A percentile compares a stretch with the other conserved stretches of the same genome.
Evolutionary conservation across 53 echinoderm and acorn worm species (phyloP).

Genomic region (Hippasteria phrygiana): DNA sequence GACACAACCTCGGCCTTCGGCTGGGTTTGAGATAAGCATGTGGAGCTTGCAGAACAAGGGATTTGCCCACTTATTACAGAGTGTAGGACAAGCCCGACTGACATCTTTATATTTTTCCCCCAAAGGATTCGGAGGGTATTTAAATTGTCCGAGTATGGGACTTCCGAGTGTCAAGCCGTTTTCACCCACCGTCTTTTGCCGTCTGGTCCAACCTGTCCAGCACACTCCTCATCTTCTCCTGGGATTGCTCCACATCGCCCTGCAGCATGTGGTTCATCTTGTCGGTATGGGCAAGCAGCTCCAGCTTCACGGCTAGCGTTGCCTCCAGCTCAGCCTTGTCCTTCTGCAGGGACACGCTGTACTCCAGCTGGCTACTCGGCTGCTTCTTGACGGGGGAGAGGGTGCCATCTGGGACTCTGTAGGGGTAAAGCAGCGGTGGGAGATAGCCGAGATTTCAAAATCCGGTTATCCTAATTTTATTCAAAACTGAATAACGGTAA

Average conservation of each 20-base stretch:
- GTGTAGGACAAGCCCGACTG: background rate
- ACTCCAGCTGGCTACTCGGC: constrained; percentile 65
- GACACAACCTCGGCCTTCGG: too few species aligned
- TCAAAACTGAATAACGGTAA: too few species aligned
- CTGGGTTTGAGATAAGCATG: too few species aligned
- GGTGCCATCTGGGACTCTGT: constrained; percentile 47
- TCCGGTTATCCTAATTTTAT: too few species aligned
- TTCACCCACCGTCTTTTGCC: constrained; percentile 65
- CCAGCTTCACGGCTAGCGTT: constrained; percentile 62
- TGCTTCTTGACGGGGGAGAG: constrained; percentile 59
- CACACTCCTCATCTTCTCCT: constrained; percentile 64
- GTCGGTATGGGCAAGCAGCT: background rate
- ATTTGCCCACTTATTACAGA: too few species aligned
- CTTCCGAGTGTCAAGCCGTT: background rate
- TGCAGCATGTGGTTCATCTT: constrained; percentile 60
- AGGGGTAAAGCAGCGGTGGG: background rate
- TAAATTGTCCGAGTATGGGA: background rate
- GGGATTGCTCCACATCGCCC: constrained; percentile 55
- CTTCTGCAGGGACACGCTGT: constrained; percentile 65
- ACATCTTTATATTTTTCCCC: background rate
- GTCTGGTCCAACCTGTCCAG: constrained; percentile 68
- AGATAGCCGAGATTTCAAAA: background rate
- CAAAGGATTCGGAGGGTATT: background rate
- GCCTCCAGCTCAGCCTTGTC: constrained; percentile 71
- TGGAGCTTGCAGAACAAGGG: too few species aligned